Evolutionary conservation across 2,113 vertebrate genomes (phyloP).

Genomic region (Nibea albiflora): DNA sequence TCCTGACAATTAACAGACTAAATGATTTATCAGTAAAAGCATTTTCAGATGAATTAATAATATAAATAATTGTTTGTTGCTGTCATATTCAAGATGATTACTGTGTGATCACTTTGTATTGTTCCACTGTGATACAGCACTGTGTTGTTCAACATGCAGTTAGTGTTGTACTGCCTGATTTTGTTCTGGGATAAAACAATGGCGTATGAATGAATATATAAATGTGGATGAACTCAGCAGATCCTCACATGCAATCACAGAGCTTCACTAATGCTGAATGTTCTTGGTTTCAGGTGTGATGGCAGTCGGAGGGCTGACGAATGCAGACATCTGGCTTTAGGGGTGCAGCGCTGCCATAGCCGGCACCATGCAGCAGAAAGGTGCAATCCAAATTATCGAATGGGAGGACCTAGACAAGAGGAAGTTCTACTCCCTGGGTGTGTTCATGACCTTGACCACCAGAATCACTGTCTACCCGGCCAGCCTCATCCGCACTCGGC

Average conservation of each 20-base stretch:
- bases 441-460: constrained; percentile 96
- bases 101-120: neutral
- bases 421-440: constrained; percentile 95
- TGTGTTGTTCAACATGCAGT: neutral
- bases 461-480: constrained; percentile 94
- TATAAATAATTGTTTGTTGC: neutral
- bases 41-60: neutral
- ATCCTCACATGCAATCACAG: neutral
- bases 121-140: neutral
- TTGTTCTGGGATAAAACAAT: too few relatives aligned
- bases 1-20: too few relatives aligned
- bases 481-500: constrained; percentile 92
- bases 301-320: constrained; percentile 13
- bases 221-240: neutral
- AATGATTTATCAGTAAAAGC: neutral
- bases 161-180: neutral
- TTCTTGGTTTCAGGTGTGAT: constrained; percentile 47
- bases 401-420: constrained; percentile 99
- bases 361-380: constrained; percentile 83
- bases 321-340: constrained; percentile 54
- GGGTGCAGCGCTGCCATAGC: constrained; percentile 17
- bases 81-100: neutral
- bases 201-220: too few relatives aligned
- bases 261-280: neutral
- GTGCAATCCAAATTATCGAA: constrained; percentile 96